These are phyloP conservation scores for Lepilemur ruficaudatus DNA, from an alignment of 2,797 vertebrate genomes.

Conservation along the genomic window DNA sequence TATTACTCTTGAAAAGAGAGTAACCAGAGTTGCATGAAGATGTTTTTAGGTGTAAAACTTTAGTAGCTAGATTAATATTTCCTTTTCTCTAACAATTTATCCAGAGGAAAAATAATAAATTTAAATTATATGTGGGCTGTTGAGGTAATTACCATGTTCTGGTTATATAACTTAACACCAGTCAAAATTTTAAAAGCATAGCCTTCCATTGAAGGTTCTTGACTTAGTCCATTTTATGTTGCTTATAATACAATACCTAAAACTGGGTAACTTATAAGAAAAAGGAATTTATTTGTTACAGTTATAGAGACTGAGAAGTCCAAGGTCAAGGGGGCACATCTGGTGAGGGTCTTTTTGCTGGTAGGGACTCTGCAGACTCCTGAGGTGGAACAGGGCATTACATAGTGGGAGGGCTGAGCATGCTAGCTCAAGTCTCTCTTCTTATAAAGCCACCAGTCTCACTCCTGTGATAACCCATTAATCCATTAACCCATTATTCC, in stretches of 20 bases:
- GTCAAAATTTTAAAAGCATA: background rate
- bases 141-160: background rate
- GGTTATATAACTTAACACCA: background rate
- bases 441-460: background rate
- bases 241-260: background rate
- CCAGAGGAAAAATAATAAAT: background rate
- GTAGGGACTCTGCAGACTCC: background rate
- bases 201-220: background rate
- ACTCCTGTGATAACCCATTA: background rate
- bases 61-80: slow-evolving; percentile 22
- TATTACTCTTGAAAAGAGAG: background rate
- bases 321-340: background rate
- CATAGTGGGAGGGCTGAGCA: background rate
- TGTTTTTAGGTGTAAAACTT: background rate
- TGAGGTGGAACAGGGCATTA: background rate
- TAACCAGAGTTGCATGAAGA: background rate
- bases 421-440: background rate
- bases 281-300: background rate
- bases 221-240: background rate
- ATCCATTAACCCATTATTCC: background rate
- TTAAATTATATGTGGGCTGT: background rate
- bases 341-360: background rate
- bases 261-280: background rate
- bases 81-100: background rate
- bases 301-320: background rate